Conservation (phyloP, 1,140 invertebrate genomes). For the Ephestia elutella region DNA sequence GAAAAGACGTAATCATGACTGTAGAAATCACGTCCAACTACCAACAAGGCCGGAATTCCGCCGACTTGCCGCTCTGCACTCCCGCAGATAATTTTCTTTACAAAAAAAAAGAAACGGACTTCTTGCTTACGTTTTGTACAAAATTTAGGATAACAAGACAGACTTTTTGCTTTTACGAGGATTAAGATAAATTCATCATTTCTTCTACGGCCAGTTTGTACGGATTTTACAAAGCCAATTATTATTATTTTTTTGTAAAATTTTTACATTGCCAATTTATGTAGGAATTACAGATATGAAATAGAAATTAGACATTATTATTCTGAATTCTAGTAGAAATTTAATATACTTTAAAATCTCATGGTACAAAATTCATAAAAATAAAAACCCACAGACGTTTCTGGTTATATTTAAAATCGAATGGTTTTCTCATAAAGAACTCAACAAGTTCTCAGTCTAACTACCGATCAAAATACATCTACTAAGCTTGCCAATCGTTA, state of each 20-base stretch:
- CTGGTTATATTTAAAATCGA: too few species aligned
- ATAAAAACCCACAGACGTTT: too few species aligned
- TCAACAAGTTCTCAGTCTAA: not conserved
- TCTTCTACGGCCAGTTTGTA: too few species aligned
- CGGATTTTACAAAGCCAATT: too few species aligned
- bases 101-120: slow-evolving; percentile 38
- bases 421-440: too few species aligned
- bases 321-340: too few species aligned
- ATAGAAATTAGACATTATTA: too few species aligned
- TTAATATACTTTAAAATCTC: too few species aligned
- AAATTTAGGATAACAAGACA: slow-evolving; percentile 32
- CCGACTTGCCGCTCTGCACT: slow-evolving; percentile 37
- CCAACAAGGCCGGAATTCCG: slow-evolving; percentile 63
- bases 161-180: slow-evolving; percentile 18
- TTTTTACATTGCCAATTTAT: too few species aligned
- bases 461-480: slow-evolving; percentile 9
- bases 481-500: slow-evolving; percentile 47
- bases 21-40: slow-evolving; percentile 58
- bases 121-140: slow-evolving; percentile 28
- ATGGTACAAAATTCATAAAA: too few species aligned
- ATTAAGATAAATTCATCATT: not conserved
- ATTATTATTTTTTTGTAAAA: too few species aligned
- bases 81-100: slow-evolving; percentile 51
- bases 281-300: too few species aligned
- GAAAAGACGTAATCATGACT: slow-evolving; percentile 61